Evolutionary conservation across 2,888 invertebrate species (phyloP).

Genomic region (Amphipyra tragopoginis): DNA sequence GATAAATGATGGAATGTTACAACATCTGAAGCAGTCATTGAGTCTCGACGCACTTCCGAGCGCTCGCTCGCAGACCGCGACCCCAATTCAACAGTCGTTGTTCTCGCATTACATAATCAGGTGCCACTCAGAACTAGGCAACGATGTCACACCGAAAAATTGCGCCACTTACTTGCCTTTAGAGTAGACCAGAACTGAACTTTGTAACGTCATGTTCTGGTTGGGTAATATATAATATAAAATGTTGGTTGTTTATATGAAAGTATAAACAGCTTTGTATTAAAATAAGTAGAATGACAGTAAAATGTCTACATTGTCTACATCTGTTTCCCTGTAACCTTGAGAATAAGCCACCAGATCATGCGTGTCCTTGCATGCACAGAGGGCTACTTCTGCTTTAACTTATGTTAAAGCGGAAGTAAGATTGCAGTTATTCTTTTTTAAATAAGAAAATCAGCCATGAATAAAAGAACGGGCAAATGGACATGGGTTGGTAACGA

Average conservation of each 20-base stretch:
- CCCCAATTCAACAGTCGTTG: conserved; percentile 85
- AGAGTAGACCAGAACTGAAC: conserved; percentile 55
- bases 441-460: too few species aligned
- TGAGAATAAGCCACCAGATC: too few species aligned
- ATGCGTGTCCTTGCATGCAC: too few species aligned
- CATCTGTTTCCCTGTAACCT: too few species aligned
- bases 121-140: conserved; percentile 87
- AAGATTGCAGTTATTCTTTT: too few species aligned
- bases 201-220: conserved; percentile 46
- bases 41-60: conserved; percentile 77
- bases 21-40: conserved; percentile 61
- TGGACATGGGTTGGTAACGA: too few species aligned
- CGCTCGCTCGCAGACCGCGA: conserved; percentile 80
- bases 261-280: conserved; percentile 11
- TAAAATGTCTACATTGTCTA: neutral
- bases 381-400: too few species aligned
- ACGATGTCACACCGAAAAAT: conserved; percentile 88
- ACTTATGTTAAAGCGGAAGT: too few species aligned
- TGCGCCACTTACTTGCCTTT: conserved; percentile 82
- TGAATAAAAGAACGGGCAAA: too few species aligned
- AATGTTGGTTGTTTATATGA: conserved; percentile 21
- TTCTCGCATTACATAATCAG: conserved; percentile 87
- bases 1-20: conserved; percentile 63
- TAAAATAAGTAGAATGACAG: neutral
- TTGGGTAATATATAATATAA: conserved; percentile 47